Evolutionary conservation across 2,888 invertebrate species (phyloP), one percentile per base, ranked within the genome.

Genomic region (Pheosia tremula): DNA sequence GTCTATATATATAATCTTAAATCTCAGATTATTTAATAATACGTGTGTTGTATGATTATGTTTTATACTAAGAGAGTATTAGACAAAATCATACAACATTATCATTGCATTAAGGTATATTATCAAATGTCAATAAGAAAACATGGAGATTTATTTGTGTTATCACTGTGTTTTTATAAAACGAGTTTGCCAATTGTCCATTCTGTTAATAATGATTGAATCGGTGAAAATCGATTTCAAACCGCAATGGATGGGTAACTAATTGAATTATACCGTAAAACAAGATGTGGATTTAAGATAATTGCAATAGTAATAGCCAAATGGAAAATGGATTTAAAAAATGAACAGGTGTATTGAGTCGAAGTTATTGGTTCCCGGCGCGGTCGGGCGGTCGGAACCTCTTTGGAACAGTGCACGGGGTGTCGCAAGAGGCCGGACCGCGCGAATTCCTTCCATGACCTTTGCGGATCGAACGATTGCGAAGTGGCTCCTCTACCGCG

Each of bases 361-460:
- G 64, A 64, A 78, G 63, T 64, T 64, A 83, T 79, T 76, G 79
- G 79, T 79, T 76, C 81, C 80, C 75, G 53, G 54, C 54, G 54
- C 67, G 66, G 57, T 64, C 59, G 56, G 60, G 64, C 73, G 74
- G 75, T 78, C 80, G 83, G 85, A 80, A 87, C 83, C 86, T 88
- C 88, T 85, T 82, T 82, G 82, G 83, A 79, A 81, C 79, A 83
- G 83, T 72, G 81, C 55, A 55, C 68, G 68, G 78, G 73, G 88
- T 91, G 91, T 90, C 83, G 92, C 87, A 91, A 91, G 84, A 75
- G 69, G 84, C 90, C 84, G 92, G 92, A 91, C 92, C 83, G 92
- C 91, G 92, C 91, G 83, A 92, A 93, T 93, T 91, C 93, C 92
- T 92, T 87, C 90, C 88, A 83, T 92, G 92, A 93, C 93, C 93